These are phyloP conservation scores for Acanthosepion esculentum DNA, from an alignment of 2,888 invertebrate genomes.

Conservation along the genomic window DNA sequence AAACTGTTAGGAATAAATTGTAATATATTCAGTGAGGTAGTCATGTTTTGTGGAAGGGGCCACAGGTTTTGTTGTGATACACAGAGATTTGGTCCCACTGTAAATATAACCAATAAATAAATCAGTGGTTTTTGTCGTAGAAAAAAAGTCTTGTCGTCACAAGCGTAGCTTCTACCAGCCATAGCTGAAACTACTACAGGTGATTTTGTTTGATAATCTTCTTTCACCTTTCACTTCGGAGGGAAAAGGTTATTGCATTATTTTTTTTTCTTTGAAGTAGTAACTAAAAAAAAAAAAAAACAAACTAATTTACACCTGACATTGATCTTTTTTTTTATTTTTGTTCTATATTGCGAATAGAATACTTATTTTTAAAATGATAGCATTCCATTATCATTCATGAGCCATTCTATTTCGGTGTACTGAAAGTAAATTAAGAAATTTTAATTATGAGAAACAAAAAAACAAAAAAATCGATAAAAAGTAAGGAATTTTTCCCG, in stretches of 20 bases:
- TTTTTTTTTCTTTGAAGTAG: neutral
- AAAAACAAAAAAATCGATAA: neutral
- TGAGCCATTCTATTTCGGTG: too few species aligned
- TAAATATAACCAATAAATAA: neutral
- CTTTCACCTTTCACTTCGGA: neutral
- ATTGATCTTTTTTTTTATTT: too few species aligned
- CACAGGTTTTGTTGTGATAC: neutral
- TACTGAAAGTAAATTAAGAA: too few species aligned
- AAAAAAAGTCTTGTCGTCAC: neutral
- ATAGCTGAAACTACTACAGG: neutral
- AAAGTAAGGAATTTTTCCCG: too few species aligned
- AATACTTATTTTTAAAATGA: too few species aligned
- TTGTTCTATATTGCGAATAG: too few species aligned
- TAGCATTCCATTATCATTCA: too few species aligned
- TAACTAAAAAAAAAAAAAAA: too few species aligned
- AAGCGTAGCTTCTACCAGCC: neutral
- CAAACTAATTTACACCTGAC: too few species aligned
- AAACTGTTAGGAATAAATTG: constrained; percentile 54
- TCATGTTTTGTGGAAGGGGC: neutral
- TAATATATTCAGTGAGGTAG: neutral
- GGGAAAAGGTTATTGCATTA: neutral
- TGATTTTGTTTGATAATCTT: neutral
- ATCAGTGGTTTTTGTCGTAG: neutral
- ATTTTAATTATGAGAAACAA: too few species aligned
- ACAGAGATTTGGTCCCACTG: neutral